Conservation (phyloP, 1,140 invertebrate species). For the Drosophila bocqueti region DNA sequence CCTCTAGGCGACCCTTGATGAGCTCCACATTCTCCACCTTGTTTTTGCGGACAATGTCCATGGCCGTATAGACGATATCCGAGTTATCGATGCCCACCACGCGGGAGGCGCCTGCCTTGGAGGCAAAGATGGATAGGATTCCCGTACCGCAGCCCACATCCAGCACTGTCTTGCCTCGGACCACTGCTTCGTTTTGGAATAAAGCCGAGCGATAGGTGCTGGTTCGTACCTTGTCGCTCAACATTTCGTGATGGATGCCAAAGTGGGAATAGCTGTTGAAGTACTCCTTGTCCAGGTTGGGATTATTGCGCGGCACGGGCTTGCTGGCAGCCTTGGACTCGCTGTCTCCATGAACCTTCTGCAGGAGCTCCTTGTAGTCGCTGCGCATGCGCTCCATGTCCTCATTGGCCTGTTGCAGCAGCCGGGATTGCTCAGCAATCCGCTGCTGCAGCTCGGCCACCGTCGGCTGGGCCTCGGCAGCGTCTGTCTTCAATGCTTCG, state of each 20-base stretch:
- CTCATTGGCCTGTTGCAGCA: slow-evolving; percentile 87
- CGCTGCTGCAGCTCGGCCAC: slow-evolving; percentile 39
- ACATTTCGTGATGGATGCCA: slow-evolving; percentile 98
- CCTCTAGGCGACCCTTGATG: slow-evolving; percentile 94
- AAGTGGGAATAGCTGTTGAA: slow-evolving; percentile 99
- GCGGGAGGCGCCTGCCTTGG: slow-evolving; percentile 94
- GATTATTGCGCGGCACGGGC: slow-evolving; percentile 58
- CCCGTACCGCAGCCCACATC: slow-evolving; percentile 98
- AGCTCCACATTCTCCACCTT: slow-evolving; percentile 88
- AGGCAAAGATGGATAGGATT: slow-evolving; percentile 98
- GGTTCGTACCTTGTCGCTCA: slow-evolving; percentile 93
- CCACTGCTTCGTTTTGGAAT: slow-evolving; percentile 90
- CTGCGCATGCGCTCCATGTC: slow-evolving; percentile 89
- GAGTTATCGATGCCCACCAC: slow-evolving; percentile 98
- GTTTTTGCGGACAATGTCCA: slow-evolving; percentile 92
- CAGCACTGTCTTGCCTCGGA: slow-evolving; percentile 93
- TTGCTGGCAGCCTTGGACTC: slow-evolving; percentile 66
- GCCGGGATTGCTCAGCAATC: slow-evolving; percentile 49
- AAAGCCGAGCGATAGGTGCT: slow-evolving; percentile 97
- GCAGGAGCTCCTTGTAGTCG: slow-evolving; percentile 86
- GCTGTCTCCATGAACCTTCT: slow-evolving; percentile 52
- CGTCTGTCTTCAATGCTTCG: slow-evolving; percentile 41
- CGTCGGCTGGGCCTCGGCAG: background rate
- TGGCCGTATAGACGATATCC: slow-evolving; percentile 92
- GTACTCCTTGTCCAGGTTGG: slow-evolving; percentile 90